A percentile compares a stretch with the other conserved stretches of the same genome.
Evolutionary conservation across 2,888 invertebrate species (phyloP).

Genomic region (Allolobophora icterica): DNA sequence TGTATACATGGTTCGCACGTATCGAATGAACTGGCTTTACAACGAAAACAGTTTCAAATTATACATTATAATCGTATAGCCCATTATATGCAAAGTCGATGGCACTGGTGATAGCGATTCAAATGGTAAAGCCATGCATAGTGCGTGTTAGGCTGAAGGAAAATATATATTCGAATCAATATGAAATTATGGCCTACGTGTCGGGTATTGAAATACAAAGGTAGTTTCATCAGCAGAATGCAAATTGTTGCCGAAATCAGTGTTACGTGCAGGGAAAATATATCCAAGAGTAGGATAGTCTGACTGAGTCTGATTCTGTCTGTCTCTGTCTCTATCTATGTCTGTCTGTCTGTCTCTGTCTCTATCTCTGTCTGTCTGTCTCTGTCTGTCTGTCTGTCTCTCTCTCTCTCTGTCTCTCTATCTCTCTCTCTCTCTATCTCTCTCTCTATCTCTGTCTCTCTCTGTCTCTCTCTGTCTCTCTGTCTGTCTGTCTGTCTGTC

Average conservation of each 20-base stretch:
- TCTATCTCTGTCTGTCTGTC: too few relatives aligned
- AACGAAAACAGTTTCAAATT: background rate
- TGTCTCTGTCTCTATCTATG: too few relatives aligned
- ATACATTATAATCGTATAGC: too few relatives aligned
- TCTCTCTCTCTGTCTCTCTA: too few relatives aligned
- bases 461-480: background rate
- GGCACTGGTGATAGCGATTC: background rate
- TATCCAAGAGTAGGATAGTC: too few relatives aligned
- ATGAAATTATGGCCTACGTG: background rate
- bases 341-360: too few relatives aligned
- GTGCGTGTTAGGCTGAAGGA: background rate
- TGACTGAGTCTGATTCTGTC: background rate
- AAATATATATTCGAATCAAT: background rate
- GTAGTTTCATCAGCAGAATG: background rate
- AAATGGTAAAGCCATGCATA: background rate
- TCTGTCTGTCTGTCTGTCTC: too few relatives aligned
- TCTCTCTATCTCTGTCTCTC: background rate
- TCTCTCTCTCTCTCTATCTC: too few relatives aligned
- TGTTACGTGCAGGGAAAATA: too few relatives aligned
- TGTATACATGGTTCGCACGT: background rate
- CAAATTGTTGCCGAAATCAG: background rate
- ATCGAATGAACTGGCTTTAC: background rate
- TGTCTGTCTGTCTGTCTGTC: background rate
- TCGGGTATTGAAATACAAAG: background rate
- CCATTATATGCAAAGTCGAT: background rate